Percentiles rank a stretch among this genome's conserved stretches.
Conservation (phyloP, 1,140 invertebrate genomes). For the Drosophila tristis region DNA sequence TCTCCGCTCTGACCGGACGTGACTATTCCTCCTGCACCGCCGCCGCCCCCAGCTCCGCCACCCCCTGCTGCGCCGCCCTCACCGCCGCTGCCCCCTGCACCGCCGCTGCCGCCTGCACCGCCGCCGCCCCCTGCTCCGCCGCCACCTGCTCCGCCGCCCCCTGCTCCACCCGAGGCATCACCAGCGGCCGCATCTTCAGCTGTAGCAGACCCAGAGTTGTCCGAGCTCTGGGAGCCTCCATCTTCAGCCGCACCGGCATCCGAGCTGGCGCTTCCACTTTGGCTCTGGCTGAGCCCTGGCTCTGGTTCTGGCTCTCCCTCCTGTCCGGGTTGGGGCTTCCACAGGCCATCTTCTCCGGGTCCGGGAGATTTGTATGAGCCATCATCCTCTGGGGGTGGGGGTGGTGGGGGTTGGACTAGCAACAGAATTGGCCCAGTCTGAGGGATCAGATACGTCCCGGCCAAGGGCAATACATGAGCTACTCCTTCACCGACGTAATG, state of each 20-base stretch:
- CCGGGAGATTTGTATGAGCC: conserved; percentile 62
- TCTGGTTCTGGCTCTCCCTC: conserved; percentile 56
- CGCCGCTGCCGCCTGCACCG: conserved; percentile 29
- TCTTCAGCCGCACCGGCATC: not conserved
- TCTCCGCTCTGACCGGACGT: conserved; percentile 64
- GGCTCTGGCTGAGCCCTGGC: conserved; percentile 15
- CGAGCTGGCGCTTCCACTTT: conserved; percentile 24
- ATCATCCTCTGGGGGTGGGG: conserved; percentile 59
- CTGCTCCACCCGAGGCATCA: conserved; percentile 34
- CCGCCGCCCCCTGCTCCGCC: conserved; percentile 60
- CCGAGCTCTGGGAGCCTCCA: conserved; percentile 7
- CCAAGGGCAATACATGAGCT: conserved; percentile 43
- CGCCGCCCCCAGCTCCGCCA: conserved; percentile 63
- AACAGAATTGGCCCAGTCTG: conserved; percentile 29
- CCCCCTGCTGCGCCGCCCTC: conserved; percentile 59
- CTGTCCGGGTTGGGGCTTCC: conserved; percentile 57
- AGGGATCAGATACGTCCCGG: conserved; percentile 58
- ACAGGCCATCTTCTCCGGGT: conserved; percentile 51
- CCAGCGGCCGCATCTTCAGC: conserved; percentile 14
- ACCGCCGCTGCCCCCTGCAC: conserved; percentile 46
- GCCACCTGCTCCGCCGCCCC: conserved; percentile 36
- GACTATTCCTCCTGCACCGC: conserved; percentile 59
- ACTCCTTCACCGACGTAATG: conserved; percentile 13
- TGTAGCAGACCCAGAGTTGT: conserved; percentile 9
- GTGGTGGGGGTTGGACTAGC: conserved; percentile 45